phyloP scores from a whole-genome alignment of 1,140 invertebrate species.

The Ridgeia piscesae region DNA sequence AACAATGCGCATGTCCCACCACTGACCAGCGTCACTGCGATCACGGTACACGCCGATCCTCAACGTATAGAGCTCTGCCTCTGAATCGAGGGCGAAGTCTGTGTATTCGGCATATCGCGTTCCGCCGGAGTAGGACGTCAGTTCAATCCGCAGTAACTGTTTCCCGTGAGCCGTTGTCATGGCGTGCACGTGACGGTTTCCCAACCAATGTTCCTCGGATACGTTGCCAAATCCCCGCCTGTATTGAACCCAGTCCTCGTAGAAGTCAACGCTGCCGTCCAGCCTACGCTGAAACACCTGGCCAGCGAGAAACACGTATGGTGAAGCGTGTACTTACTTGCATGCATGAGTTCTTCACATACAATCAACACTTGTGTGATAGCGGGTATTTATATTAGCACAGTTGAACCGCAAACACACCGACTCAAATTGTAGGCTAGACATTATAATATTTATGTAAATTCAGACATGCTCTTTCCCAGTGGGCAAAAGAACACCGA shows the following conservation, averaged over 20 bases:
- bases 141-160: background rate
- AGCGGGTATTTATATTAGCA: no score
- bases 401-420: no score
- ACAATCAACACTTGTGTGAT: no score
- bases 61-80: background rate
- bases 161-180: background rate
- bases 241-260: background rate
- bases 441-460: no score
- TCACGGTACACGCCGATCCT: background rate
- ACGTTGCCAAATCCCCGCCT: background rate
- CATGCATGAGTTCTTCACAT: no score
- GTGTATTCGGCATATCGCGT: background rate
- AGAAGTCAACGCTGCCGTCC: conserved; percentile 6
- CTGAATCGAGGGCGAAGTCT: background rate
- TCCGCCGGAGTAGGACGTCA: background rate
- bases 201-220: conserved; percentile 2
- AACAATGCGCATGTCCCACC: background rate
- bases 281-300: background rate
- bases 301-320: background rate
- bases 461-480: no score
- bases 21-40: conserved; percentile 1
- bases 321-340: no score
- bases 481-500: no score
- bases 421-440: no score
- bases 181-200: background rate